These are phyloP conservation scores for Drosophila grimshawi DNA, from an alignment of 1,140 invertebrate genomes.

Conservation along the genomic window DNA sequence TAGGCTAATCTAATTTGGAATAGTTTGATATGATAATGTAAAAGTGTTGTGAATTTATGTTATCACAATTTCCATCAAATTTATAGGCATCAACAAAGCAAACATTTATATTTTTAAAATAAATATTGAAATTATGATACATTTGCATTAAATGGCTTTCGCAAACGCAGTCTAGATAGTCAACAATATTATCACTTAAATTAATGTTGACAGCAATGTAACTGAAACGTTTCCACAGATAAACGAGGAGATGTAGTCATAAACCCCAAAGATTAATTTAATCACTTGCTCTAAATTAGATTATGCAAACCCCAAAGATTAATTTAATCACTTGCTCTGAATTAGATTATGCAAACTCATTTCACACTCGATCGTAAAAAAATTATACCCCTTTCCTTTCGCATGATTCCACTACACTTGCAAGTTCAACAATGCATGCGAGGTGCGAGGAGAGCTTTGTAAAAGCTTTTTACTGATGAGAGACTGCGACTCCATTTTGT, in stretches of 20 bases:
- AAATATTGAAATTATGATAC: too few relatives aligned
- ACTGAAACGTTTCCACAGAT: too few relatives aligned
- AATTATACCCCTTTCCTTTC: constrained; percentile 16
- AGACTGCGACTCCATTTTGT: constrained; percentile 21
- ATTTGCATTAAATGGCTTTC: too few relatives aligned
- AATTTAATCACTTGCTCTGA: constrained; percentile 9
- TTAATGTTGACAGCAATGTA: too few relatives aligned
- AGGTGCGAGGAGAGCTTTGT: constrained; percentile 43
- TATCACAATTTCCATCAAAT: too few relatives aligned
- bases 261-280: constrained; percentile 8
- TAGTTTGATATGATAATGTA: too few relatives aligned
- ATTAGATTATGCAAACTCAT: constrained; percentile 1
- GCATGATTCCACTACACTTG: not conserved
- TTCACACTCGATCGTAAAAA: not conserved
- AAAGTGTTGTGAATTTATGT: too few relatives aligned
- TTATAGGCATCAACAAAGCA: too few relatives aligned
- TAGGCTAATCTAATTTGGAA: too few relatives aligned
- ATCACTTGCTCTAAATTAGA: constrained; percentile 9
- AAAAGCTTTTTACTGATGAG: constrained; percentile 42
- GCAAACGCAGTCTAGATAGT: too few relatives aligned
- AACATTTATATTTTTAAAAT: too few relatives aligned
- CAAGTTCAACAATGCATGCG: constrained; percentile 36
- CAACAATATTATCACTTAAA: too few relatives aligned
- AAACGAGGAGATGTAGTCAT: not conserved
- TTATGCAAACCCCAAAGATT: constrained; percentile 14